A percentile compares a stretch with the other conserved stretches of the same genome.
Conservation (phyloP, 1,140 invertebrate species). For the Cyclargus thomasi region DNA sequence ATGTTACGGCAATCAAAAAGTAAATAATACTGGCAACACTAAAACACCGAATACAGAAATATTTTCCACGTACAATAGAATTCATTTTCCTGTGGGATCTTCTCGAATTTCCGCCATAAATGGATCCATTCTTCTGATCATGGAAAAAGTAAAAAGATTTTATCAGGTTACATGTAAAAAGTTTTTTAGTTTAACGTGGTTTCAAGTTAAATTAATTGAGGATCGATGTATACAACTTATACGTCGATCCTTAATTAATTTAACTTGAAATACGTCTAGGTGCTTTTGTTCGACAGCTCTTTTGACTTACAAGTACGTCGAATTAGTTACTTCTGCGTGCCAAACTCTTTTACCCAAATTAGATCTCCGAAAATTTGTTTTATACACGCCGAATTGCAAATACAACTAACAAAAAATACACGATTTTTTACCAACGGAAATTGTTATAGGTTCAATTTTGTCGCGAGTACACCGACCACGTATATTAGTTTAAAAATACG, state of each 20-base stretch:
- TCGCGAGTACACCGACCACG: slow-evolving; percentile 13
- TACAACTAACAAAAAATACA: neutral
- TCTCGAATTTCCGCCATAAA: slow-evolving; percentile 1
- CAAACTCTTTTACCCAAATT: too few species aligned
- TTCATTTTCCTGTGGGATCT: neutral
- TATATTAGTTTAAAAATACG: slow-evolving; percentile 23
- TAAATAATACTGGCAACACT: neutral
- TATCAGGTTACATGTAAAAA: neutral
- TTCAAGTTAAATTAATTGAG: neutral
- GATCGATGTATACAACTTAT: too few species aligned
- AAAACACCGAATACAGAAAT: neutral
- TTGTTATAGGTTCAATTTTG: slow-evolving; percentile 3
- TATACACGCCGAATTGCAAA: neutral
- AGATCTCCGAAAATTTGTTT: too few species aligned
- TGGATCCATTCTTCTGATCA: neutral
- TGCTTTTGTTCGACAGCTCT: too few species aligned
- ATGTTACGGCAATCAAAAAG: neutral
- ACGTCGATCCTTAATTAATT: too few species aligned
- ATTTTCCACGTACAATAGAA: slow-evolving; percentile 1
- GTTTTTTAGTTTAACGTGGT: neutral
- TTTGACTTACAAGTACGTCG: too few species aligned
- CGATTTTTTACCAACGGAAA: neutral
- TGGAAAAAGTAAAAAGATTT: neutral
- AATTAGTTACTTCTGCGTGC: too few species aligned
- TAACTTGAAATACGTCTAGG: too few species aligned